phyloP scores from a whole-genome alignment of 2,797 vertebrate species.

The Meriones psammophilus region DNA sequence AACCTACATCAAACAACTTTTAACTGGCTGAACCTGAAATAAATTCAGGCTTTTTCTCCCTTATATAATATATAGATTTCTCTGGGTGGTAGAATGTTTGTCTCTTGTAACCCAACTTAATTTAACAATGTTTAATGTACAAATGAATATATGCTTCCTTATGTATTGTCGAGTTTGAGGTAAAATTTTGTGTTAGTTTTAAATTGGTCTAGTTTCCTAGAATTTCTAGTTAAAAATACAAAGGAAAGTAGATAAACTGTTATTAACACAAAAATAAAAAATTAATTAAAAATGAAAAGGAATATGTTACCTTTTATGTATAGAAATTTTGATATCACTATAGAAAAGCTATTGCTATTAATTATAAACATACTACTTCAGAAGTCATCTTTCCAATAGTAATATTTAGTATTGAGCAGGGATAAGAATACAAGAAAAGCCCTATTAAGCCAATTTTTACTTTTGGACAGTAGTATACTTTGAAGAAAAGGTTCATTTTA shows the following conservation, averaged over 20 bases:
- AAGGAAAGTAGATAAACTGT: too few species aligned
- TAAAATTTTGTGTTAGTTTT: conserved; percentile 66
- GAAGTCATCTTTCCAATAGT: conserved; percentile 45
- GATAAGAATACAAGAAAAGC: neutral
- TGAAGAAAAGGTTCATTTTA: neutral
- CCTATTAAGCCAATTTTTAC: neutral
- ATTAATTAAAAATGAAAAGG: neutral
- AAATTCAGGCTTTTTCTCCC: conserved; percentile 15
- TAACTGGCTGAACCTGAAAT: neutral
- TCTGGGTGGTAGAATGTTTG: neutral
- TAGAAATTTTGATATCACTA: conserved; percentile 61
- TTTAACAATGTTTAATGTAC: conserved; percentile 25
- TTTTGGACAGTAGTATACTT: conserved; percentile 18
- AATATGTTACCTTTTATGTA: conserved; percentile 44
- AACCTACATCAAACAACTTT: conserved; percentile 12
- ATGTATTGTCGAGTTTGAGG: conserved; percentile 24
- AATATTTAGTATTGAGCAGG: conserved; percentile 27
- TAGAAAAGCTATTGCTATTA: conserved; percentile 60
- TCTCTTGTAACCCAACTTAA: conserved; percentile 47
- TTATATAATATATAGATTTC: neutral
- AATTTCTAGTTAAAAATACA: conserved; percentile 60
- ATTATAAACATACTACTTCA: conserved; percentile 35
- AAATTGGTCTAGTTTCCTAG: conserved; percentile 28
- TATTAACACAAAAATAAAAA: too few species aligned
- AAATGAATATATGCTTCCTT: neutral